Base-by-base conservation (phyloP, 2,888 invertebrate genomes). In the Rhorus exstirpatorius region DNA sequence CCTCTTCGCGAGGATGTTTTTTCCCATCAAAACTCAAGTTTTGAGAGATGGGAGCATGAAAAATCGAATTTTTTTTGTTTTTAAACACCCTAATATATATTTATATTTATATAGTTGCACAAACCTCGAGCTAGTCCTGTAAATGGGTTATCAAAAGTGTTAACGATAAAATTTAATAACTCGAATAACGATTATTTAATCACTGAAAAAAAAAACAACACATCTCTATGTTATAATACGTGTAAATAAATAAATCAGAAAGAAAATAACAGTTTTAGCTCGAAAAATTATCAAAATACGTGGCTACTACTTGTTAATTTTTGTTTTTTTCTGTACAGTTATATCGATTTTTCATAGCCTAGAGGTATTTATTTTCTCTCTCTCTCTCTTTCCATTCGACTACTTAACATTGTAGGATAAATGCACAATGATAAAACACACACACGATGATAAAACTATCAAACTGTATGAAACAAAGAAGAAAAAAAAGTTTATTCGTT, bases 231-330 rank as follows among this genome's bases (percentile, higher is more conserved):
- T 79, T 81, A 79, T 76, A 63, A 76, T n/a, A 77, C 55, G 81
- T 84, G 84, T 84, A 81, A 81, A 84, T 84, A 84, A 81, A 71
- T 81, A 81, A 68, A n/a, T n/a, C n/a, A n/a, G n/a, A 75, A 81
- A 75, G 26, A 24, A 35, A 58, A 17, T 26, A 26, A 24, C 4
- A 14, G 8, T 60, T 70, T 53, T 78, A 78, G 77, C 65, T 31
- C 72, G 72, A 74, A 21, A 61, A 58, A 58, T 71, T 53, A 74
- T 67, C 49, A n/a, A n/a, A n/a, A n/a, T 24, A 49, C 26, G 53
- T 35, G 60, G 7, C 60, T 61, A 41, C 61, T 68, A 55, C 35
- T 58, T 51, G 24, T 38, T 61, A 58, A 63, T 71, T 19, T 31
- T 49, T 63, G 35, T 53, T 70, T 46, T 38, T 65, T 53, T 44